Conservation (phyloP, 2,888 invertebrate genomes). For the Nudaria mundana region DNA sequence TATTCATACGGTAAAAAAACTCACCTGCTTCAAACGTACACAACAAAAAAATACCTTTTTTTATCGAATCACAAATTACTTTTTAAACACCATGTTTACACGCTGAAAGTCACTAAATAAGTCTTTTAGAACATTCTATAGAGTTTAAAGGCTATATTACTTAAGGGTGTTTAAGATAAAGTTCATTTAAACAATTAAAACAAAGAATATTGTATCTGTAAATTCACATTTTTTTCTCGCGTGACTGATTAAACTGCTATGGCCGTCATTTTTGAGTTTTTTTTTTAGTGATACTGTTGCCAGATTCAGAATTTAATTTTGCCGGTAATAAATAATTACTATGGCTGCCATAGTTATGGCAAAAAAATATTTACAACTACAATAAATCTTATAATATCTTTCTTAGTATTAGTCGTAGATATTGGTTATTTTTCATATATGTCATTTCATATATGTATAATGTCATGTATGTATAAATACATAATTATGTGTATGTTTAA, state of each 20-base stretch:
- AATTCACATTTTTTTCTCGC: constrained; percentile 57
- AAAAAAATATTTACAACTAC: too few relatives aligned
- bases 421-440: too few relatives aligned
- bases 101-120: constrained; percentile 16
- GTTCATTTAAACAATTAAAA: constrained; percentile 24
- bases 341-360: too few relatives aligned
- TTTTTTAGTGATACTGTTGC: constrained; percentile 49
- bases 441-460: too few relatives aligned
- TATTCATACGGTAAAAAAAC: constrained; percentile 53
- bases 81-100: constrained; percentile 25
- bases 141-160: constrained; percentile 7
- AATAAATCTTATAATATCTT: too few relatives aligned
- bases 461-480: too few relatives aligned
- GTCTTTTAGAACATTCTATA: constrained; percentile 7
- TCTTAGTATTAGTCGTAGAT: too few relatives aligned
- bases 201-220: constrained; percentile 32
- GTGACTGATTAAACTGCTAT: constrained; percentile 51
- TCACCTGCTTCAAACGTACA: constrained; percentile 44
- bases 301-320: constrained; percentile 18
- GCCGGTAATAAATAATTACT: too few relatives aligned
- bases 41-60: constrained; percentile 56
- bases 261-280: constrained; percentile 53
- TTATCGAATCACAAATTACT: constrained; percentile 34
- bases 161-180: constrained; percentile 14
- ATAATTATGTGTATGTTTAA: too few relatives aligned